Conservation (phyloP, 2,113 vertebrate genomes). For the Phylloscopus whistleri region DNA sequence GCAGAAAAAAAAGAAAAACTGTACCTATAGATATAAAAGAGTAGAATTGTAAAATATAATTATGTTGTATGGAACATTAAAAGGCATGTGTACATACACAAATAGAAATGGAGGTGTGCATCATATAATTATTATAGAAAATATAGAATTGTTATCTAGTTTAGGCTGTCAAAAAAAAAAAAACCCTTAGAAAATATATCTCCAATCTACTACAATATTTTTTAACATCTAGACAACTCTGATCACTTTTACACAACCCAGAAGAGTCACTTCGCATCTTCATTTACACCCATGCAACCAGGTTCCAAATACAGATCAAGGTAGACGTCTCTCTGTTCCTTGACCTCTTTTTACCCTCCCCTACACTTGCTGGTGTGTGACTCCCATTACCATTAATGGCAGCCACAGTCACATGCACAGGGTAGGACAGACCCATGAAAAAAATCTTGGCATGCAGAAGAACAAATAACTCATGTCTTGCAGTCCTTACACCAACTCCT, state of each 20-base stretch:
- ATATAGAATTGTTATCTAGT: background rate
- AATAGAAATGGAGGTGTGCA: background rate
- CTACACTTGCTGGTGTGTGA: background rate
- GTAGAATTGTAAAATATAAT: background rate
- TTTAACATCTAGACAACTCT: background rate
- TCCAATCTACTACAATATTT: background rate
- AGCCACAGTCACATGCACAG: background rate
- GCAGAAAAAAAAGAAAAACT: background rate
- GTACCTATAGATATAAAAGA: no score
- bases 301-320: background rate
- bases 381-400: background rate
- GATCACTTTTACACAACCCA: background rate
- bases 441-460: background rate
- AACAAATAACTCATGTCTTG: background rate
- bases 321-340: accelerated
- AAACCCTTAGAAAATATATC: background rate
- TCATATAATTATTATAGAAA: background rate
- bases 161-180: background rate
- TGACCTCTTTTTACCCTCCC: accelerated
- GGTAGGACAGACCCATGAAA: background rate
- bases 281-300: background rate
- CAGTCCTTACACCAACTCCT: background rate
- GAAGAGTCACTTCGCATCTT: background rate
- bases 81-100: accelerated
- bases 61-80: background rate